phyloP scores from a whole-genome alignment of 2,888 invertebrate genomes.

The Cryptops parisi region DNA sequence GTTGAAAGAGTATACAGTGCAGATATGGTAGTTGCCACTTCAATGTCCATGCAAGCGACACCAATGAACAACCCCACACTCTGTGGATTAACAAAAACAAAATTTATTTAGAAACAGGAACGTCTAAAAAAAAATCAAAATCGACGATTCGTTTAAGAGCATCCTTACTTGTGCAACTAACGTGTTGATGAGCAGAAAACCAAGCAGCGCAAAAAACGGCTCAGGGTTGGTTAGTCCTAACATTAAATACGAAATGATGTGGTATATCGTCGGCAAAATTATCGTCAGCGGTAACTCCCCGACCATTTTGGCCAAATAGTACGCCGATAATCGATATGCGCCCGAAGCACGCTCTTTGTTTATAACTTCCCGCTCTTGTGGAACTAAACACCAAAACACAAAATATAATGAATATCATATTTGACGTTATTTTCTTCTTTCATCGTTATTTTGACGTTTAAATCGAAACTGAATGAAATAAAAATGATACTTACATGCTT shows the following conservation, averaged over 20 bases:
- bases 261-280: conserved; percentile 57
- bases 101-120: neutral
- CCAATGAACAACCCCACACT: conserved; percentile 66
- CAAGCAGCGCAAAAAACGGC: conserved; percentile 52
- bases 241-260: conserved; percentile 61
- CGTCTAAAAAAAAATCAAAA: neutral
- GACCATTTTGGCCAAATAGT: conserved; percentile 66
- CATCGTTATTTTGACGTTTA: too few relatives aligned
- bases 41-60: conserved; percentile 58
- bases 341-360: conserved; percentile 64
- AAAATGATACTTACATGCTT: conserved; percentile 49
- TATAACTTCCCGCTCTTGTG: conserved; percentile 60
- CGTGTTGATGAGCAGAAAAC: conserved; percentile 52
- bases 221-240: conserved; percentile 48
- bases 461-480: too few relatives aligned
- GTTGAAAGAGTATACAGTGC: conserved; percentile 60
- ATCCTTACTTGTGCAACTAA: conserved; percentile 49
- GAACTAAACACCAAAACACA: conserved; percentile 39
- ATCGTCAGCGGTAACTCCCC: conserved; percentile 61
- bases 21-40: conserved; percentile 59
- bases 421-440: neutral
- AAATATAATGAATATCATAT: neutral
- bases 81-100: conserved; percentile 27
- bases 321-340: conserved; percentile 61
- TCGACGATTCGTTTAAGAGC: neutral